These are phyloP conservation scores for Pseudolaguvia tuberculata DNA, from an alignment of 2,113 vertebrate genomes.

Conservation along the genomic window DNA sequence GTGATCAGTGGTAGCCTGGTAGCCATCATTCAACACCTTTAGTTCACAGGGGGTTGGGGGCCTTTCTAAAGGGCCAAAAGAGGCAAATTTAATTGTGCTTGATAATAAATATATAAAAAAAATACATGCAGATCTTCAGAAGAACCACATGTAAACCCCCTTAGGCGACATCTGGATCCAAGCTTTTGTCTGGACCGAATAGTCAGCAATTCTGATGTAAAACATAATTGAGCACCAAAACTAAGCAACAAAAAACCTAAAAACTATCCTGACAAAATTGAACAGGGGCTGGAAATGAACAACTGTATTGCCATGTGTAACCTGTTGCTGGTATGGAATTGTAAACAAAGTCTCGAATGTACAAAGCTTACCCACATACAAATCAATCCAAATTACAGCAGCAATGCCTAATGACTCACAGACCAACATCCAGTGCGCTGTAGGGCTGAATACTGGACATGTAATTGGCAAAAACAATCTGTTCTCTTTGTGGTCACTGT, in stretches of 20 bases:
- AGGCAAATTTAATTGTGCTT: too few species aligned
- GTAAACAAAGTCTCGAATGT: neutral
- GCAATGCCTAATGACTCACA: slow-evolving; percentile 48
- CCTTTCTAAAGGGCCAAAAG: too few species aligned
- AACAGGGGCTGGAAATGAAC: neutral
- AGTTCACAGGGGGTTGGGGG: too few species aligned
- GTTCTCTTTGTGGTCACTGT: neutral
- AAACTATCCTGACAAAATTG: neutral
- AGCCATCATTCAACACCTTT: too few species aligned
- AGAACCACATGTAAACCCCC: neutral
- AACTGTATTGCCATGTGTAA: neutral
- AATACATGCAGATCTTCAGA: neutral
- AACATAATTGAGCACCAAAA: too few species aligned
- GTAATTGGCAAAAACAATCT: neutral
- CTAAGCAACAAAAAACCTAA: neutral
- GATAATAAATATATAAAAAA: neutral
- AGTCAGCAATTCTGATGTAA: neutral
- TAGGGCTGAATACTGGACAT: neutral
- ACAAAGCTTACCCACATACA: neutral
- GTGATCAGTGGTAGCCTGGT: too few species aligned
- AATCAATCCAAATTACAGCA: slow-evolving; percentile 1
- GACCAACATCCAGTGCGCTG: slow-evolving; percentile 10
- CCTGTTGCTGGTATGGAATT: neutral
- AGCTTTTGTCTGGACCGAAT: neutral
- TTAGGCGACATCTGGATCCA: neutral